These are phyloP conservation scores for Hirundo rustica DNA, from an alignment of 2,797 vertebrate genomes.

Conservation along the genomic window DNA sequence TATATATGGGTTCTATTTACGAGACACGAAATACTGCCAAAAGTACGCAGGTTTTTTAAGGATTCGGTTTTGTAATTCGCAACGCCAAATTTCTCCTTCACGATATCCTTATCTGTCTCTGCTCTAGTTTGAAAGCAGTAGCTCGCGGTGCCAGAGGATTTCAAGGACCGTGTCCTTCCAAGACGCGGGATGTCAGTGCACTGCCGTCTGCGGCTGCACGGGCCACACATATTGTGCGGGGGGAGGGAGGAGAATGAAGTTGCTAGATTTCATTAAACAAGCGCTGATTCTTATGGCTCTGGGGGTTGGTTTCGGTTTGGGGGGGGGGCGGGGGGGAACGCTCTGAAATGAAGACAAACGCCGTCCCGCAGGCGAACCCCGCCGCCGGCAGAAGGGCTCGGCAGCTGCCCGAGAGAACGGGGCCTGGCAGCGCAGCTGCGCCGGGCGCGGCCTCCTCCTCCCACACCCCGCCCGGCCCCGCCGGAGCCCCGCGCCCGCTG, in stretches of 20 bases:
- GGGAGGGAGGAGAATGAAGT: fast-evolving
- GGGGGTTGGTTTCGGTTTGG: neutral
- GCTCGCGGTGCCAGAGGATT: slow-evolving; percentile 8
- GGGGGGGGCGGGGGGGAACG: no score
- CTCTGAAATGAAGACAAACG: neutral
- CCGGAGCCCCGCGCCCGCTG: neutral
- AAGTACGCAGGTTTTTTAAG: neutral
- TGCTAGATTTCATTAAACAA: neutral
- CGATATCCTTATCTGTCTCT: slow-evolving; percentile 24
- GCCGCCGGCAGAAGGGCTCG: neutral
- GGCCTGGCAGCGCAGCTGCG: neutral
- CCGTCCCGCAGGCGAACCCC: neutral
- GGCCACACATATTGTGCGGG: fast-evolving
- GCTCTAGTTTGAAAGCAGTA: neutral
- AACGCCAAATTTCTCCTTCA: slow-evolving; percentile 28
- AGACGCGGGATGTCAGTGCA: neutral
- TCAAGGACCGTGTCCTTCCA: neutral
- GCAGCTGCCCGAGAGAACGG: neutral
- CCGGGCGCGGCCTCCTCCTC: neutral
- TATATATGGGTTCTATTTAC: slow-evolving; percentile 22
- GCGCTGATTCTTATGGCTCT: neutral
- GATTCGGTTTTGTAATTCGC: neutral
- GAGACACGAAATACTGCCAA: neutral
- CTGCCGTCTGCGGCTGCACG: neutral
- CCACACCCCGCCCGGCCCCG: neutral